Conservation (phyloP, 1,140 invertebrate genomes). For the Eueides isabella region DNA sequence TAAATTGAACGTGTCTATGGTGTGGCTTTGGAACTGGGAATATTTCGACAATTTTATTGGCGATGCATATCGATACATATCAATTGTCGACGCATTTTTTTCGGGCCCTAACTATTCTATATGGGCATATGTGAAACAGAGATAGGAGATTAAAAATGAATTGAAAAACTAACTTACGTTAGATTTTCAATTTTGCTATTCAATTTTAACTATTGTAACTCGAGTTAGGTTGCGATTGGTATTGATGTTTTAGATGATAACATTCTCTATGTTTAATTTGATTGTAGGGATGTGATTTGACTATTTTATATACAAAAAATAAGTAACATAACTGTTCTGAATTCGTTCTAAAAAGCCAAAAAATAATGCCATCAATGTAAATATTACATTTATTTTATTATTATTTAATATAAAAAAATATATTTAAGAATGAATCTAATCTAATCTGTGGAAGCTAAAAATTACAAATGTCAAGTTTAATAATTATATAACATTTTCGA, state of each 20-base stretch:
- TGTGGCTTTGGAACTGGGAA: neutral
- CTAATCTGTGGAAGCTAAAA: too few species aligned
- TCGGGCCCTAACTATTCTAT: conserved; percentile 14
- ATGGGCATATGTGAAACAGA: conserved; percentile 24
- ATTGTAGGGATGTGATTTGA: too few species aligned
- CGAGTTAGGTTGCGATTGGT: neutral
- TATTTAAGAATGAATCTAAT: too few species aligned
- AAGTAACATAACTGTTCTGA: too few species aligned
- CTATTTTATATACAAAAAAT: too few species aligned
- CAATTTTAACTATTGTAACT: conserved; percentile 26
- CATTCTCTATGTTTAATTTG: too few species aligned
- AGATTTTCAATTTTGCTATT: conserved; percentile 22
- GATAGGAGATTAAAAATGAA: conserved; percentile 37
- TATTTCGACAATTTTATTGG: neutral
- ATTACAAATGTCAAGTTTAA: too few species aligned
- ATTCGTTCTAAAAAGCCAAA: too few species aligned
- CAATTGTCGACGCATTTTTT: conserved; percentile 24
- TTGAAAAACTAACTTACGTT: conserved; percentile 28
- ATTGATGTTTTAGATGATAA: neutral
- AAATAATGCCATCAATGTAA: too few species aligned
- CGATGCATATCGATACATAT: conserved; percentile 27
- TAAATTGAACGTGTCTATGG: conserved; percentile 8
- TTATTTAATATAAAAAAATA: too few species aligned
- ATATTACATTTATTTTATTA: too few species aligned
- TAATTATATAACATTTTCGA: too few species aligned